Conservation (phyloP, 2,113 vertebrate genomes). For the Amblyornis subalaris region DNA sequence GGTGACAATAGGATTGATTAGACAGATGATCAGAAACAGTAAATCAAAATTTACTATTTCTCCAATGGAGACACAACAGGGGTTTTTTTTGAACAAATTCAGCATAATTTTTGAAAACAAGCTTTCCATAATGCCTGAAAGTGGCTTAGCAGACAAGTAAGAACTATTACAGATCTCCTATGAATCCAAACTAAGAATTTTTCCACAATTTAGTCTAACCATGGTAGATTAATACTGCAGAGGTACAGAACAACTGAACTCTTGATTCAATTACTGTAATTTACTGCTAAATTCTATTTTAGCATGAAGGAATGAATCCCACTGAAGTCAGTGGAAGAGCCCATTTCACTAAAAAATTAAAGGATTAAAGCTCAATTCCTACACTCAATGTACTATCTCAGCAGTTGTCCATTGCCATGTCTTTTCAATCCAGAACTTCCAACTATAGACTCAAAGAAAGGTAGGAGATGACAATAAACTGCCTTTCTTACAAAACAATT, state of each 20-base stretch:
- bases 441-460: neutral
- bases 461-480: neutral
- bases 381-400: neutral
- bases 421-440: neutral
- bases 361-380: neutral
- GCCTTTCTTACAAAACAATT: neutral
- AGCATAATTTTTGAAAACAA: neutral
- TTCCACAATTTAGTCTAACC: neutral
- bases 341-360: neutral
- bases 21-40: neutral
- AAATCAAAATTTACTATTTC: neutral
- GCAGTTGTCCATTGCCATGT: neutral
- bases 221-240: neutral
- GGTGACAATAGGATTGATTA: neutral
- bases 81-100: neutral
- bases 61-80: fast-evolving
- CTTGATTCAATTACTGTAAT: neutral
- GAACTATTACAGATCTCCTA: neutral
- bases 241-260: neutral
- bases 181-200: neutral
- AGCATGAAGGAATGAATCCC: neutral
- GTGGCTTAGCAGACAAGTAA: neutral
- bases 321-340: neutral
- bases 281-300: neutral
- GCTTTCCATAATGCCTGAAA: neutral